Base-by-base conservation (phyloP, 2,113 vertebrate genomes). In the Nesoenas mayeri region DNA sequence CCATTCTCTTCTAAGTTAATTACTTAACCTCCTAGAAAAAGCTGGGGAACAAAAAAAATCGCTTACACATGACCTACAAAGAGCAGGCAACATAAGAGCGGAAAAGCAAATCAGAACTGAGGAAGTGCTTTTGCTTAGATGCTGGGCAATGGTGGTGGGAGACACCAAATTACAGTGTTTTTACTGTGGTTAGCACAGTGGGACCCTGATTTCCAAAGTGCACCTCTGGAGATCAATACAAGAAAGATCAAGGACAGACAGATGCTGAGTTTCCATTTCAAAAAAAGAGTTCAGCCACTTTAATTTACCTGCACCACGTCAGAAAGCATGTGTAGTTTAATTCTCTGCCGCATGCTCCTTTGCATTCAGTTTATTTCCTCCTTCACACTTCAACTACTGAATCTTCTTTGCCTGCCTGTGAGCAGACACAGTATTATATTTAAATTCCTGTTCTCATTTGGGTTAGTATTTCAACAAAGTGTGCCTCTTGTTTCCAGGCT, bases 1-100 rank as follows among this genome's bases (percentile, higher is more conserved):
- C 94, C 57, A 79, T 95, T 93, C 89, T 87, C 73, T 65, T 87
- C 89, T 57, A 85, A 92, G 70, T 93, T 95, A 96, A 97, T 95
- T 94, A 93, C 92, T 96, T 84, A 95, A 88, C 80, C 88, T 91
- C 83, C 73, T 51, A 87, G 91, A 93, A 95, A 93, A 95, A 92
- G 85, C 83, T 81, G 80, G 61, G 95, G 86, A 81, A 92, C 85
- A 51, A 47, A 47, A 50, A 25, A 93, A 93, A 91, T 54, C 91
- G 86, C 86, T 94, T 95, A 92, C 94, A 79, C 80, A 84, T 93
- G 92, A 94, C 95, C 70, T 87, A 85, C 77, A 84, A 92, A 92
- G 91, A 96, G 42, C 86, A 85, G 36, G 61, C 61, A 84, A 95
- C 44, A n/a, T 0, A 48, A 25, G 74, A 94, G 75, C 24, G 42